Evolutionary conservation across 2,888 invertebrate genomes (phyloP).

Genomic region (Eupithecia subumbrata): DNA sequence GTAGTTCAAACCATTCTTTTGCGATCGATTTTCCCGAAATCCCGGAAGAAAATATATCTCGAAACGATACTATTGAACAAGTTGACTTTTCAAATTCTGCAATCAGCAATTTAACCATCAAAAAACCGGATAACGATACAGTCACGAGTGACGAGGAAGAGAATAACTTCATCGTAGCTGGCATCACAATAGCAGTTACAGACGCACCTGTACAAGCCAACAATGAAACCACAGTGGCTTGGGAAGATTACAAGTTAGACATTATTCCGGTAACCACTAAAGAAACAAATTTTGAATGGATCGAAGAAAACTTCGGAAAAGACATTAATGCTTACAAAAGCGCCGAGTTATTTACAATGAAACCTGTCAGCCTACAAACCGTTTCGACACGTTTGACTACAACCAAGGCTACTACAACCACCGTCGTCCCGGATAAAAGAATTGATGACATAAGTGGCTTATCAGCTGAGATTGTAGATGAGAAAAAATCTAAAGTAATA

Average conservation of each 20-base stretch:
- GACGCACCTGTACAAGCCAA: not conserved
- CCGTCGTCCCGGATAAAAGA: not conserved
- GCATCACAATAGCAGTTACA: not conserved
- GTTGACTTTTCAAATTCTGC: not conserved
- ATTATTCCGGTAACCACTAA: slow-evolving; percentile 19
- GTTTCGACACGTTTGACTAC: slow-evolving; percentile 18
- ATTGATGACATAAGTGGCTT: slow-evolving; percentile 50
- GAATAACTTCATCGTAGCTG: slow-evolving; percentile 16
- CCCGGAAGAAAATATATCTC: not conserved
- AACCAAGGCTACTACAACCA: not conserved
- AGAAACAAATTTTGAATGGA: slow-evolving; percentile 52
- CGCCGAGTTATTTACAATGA: slow-evolving; percentile 7
- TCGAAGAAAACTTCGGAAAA: slow-evolving; percentile 56
- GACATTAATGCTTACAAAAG: slow-evolving; percentile 44
- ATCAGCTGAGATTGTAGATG: slow-evolving; percentile 50
- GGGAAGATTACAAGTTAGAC: slow-evolving; percentile 26
- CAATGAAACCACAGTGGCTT: slow-evolving; percentile 24
- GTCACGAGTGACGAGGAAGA: not conserved
- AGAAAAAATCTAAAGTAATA: slow-evolving; percentile 40
- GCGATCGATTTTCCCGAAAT: not conserved
- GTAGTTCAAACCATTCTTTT: slow-evolving; percentile 16
- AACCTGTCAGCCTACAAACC: slow-evolving; percentile 11
- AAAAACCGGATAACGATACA: not conserved
- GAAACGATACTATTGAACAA: not conserved
- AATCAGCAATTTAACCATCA: not conserved